These are phyloP conservation scores for Atrichornis clamosus DNA, from an alignment of 2,113 vertebrate species.

Conservation along the genomic window DNA sequence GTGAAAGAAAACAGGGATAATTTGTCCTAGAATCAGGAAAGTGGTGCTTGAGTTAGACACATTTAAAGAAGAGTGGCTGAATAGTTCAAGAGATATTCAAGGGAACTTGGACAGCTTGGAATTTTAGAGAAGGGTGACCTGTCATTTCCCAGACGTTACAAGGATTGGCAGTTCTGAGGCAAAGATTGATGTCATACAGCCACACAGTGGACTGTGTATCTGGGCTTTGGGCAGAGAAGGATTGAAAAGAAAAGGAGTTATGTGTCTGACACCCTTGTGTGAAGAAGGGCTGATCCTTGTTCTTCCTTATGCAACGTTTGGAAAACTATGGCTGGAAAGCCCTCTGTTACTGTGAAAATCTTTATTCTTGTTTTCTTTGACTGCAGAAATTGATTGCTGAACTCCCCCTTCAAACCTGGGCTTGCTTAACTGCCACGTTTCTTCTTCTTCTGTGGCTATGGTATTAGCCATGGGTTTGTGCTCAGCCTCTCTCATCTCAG, in stretches of 20 bases:
- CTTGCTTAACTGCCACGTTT: not conserved
- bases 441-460: not conserved
- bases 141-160: not conserved
- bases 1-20: conserved; percentile 73
- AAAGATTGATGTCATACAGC: not conserved
- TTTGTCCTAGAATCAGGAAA: conserved; percentile 63
- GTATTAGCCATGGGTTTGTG: not conserved
- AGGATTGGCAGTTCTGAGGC: not conserved
- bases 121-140: not conserved
- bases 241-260: not conserved
- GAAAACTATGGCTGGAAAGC: not conserved
- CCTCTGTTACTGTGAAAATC: not conserved
- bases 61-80: not conserved
- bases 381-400: not conserved
- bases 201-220: not conserved
- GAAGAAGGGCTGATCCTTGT: not conserved
- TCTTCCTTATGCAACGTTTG: not conserved
- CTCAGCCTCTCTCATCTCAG: not conserved
- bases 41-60: not conserved
- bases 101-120: not conserved
- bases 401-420: not conserved
- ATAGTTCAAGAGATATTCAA: not conserved
- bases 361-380: not conserved
- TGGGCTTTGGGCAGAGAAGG: not conserved
- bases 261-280: not conserved